Evolutionary conservation across 37 sponge, comb jelly and placozoan species (phyloP), one percentile per base, ranked within the genome.

Genomic region (Corticium candelabrum): DNA sequence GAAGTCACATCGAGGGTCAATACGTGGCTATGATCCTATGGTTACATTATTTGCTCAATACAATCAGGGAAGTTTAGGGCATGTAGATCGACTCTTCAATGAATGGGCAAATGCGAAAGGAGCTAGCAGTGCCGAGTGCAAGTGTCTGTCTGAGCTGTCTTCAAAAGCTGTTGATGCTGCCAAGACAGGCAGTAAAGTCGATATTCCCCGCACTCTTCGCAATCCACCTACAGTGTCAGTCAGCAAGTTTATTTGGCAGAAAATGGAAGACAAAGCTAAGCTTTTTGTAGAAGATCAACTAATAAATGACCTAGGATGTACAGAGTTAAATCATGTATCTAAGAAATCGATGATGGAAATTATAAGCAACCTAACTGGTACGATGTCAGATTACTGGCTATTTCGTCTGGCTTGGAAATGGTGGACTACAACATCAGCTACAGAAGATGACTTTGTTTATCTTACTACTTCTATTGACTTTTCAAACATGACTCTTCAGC

Each of bases 41-140:
- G 69, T 87, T 38, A 78, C 77, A 15, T 87, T 79, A 40, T 90
- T 90, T 77, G 74, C 91, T n/a, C 40, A 68, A 36, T 84, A 88
- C 41, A 83, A 80, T 70, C 21, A 68, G 37, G 68, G 31, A 31
- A 75, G 39, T 33, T 85, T 89, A 86, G 83, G 87, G 1, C 80
- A 79, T 68, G 87, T 90, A 50, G 85, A 90, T 43, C 11, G 68
- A 5, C 84, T 78, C 40, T 90, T 41, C 69, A 81, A 87, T 75
- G 85, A 79, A 37, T 90, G 87, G 87, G 91, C 91, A 0, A 81
- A 87, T 30, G 5, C 39, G 34, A 79, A 87, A 69, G 88, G 88
- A 57, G 77, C 79, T 0, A 41, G 40, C 2, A 81, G 83, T 36
- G 33, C 0, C 11, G 83, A 90, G 69, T 90, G 91, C 43, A 39